Base-by-base conservation (phyloP, 2,888 invertebrate species). In the Drosophila imparisetae region DNA sequence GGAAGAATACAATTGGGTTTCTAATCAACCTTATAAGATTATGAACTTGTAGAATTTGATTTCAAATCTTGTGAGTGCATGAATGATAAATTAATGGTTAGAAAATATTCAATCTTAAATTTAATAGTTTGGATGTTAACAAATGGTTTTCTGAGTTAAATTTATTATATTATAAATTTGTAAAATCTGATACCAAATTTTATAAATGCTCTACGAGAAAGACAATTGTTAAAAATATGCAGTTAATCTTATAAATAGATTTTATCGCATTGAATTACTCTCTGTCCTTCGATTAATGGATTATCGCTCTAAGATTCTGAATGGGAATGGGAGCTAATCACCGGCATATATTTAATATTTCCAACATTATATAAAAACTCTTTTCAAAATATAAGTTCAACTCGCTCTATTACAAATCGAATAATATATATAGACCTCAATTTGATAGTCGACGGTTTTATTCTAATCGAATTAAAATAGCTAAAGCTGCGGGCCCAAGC, bases 171-270 rank as follows among this genome's bases (percentile, higher is more conserved):
- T 15, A 0, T 1, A 36, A 15, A 15, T 15, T 36, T 15, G 7
- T 15, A 2, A 36, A 36, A 36, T 36, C 36, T 8, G 4, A 18
- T 3, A 38, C 7, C 36, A 38, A 38, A 18, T 38, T 4, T 38
- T 18, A 1, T 18, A 4, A 8, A 38, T 8, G 8, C 8, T 38
- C 8, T 38, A 18, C 8, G 2, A 8, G 1, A 38, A 38, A 45
- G 7, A 1, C 21, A 15, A 15, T 45, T 15, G 15, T 4, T 21
- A 24, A 2, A 45, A 24, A 15, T 45, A 24, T 45, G 1, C 7
- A 24, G 2, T 24, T 15, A 8, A 7, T 15, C 4, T 45, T 8
- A 4, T 1, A 1, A 21, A 0, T 21, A 21, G 3, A 40, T n/a
- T 40, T n/a, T 40, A 40, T 10, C 1, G 10, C n/a, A 15, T 21